Evolutionary conservation across 2,888 invertebrate genomes (phyloP).

Genomic region (Fragum fragum): DNA sequence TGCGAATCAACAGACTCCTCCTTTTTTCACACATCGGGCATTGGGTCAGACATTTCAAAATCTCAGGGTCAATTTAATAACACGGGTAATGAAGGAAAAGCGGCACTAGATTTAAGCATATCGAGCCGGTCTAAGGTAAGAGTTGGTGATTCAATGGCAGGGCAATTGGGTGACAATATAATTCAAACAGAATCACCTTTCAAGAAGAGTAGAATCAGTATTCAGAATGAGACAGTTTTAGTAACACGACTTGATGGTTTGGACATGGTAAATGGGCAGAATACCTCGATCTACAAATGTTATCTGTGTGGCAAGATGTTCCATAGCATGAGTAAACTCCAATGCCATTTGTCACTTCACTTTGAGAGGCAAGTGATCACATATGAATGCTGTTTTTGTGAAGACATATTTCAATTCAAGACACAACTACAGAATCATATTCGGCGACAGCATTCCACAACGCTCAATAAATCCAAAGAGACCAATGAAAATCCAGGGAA

Average conservation of each 20-base stretch:
- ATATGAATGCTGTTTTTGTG: slow-evolving; percentile 83
- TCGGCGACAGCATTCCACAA: slow-evolving; percentile 60
- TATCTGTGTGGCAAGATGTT: slow-evolving; percentile 85
- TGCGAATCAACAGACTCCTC: slow-evolving; percentile 56
- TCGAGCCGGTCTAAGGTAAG: slow-evolving; percentile 20
- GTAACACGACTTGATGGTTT: slow-evolving; percentile 84
- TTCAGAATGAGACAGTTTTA: slow-evolving; percentile 83
- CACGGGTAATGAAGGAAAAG: slow-evolving; percentile 56
- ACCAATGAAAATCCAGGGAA: background rate
- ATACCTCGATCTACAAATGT: slow-evolving; percentile 85
- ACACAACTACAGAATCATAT: slow-evolving; percentile 81
- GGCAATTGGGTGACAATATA: slow-evolving; percentile 45
- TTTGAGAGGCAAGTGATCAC: slow-evolving; percentile 79
- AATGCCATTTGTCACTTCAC: slow-evolving; percentile 85
- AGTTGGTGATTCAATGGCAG: background rate
- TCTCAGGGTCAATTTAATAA: slow-evolving; percentile 57
- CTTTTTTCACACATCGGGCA: slow-evolving; percentile 49
- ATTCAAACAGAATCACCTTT: slow-evolving; percentile 52
- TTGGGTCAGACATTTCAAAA: slow-evolving; percentile 38
- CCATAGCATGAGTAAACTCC: slow-evolving; percentile 79
- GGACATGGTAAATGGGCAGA: slow-evolving; percentile 77
- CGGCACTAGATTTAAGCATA: slow-evolving; percentile 48
- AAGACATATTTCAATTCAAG: slow-evolving; percentile 82
- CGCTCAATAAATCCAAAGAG: slow-evolving; percentile 9
- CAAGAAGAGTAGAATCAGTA: slow-evolving; percentile 65